phyloP scores from a whole-genome alignment of 2,113 vertebrate genomes.

The Dicentrarchus labrax region DNA sequence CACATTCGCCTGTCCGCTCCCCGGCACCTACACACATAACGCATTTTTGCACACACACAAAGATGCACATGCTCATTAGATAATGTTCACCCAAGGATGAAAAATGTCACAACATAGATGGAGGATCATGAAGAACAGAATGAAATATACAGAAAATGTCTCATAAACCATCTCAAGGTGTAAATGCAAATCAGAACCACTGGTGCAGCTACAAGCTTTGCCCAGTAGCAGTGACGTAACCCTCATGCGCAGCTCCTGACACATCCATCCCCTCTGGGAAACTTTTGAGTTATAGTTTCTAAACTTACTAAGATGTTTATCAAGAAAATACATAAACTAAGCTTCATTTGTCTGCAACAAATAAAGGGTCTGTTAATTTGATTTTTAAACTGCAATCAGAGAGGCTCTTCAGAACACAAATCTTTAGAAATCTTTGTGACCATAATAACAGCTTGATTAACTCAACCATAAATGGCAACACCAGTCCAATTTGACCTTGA shows the following conservation, averaged over 20 bases:
- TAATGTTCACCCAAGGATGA: conserved; percentile 28
- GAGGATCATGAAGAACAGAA: conserved; percentile 4
- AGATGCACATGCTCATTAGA: conserved; percentile 50
- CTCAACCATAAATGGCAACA: conserved; percentile 1
- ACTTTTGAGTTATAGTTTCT: not conserved
- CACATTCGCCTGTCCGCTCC: conserved; percentile 93
- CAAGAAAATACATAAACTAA: not conserved
- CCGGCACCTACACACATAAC: conserved; percentile 88
- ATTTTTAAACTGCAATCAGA: conserved; percentile 33
- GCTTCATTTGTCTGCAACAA: not conserved
- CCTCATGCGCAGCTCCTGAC: not conserved
- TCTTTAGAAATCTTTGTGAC: conserved; percentile 10
- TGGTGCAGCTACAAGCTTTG: not conserved
- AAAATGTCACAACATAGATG: conserved; percentile 11
- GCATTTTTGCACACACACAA: conserved; percentile 31
- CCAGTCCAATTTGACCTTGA: conserved; percentile 3
- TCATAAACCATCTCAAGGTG: not conserved
- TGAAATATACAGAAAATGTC: not conserved
- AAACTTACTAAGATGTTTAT: not conserved
- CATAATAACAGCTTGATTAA: conserved; percentile 44
- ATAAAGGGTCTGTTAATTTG: not conserved
- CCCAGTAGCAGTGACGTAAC: not conserved
- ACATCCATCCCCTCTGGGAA: not conserved
- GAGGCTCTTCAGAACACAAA: conserved; percentile 4
- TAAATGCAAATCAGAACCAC: conserved; percentile 1